phyloP scores from a whole-genome alignment of 2,797 vertebrate species.

The Amblyraja radiata region DNA sequence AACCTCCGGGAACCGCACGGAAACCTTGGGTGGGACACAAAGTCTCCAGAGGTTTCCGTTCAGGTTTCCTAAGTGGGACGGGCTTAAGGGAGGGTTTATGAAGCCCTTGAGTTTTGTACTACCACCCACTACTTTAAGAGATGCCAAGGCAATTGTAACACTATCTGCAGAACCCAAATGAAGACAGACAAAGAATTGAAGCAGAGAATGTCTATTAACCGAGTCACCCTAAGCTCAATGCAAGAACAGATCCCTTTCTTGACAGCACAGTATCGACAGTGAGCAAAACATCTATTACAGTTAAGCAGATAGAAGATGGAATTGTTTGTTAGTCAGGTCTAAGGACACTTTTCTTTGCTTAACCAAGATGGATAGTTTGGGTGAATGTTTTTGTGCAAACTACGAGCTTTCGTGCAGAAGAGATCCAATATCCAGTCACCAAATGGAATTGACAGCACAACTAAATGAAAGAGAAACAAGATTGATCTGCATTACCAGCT shows the following conservation, averaged over 20 bases:
- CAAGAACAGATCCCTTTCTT: background rate
- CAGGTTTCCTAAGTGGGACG: no score
- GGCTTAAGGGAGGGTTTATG: no score
- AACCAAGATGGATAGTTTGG: background rate
- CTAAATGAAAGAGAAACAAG: background rate
- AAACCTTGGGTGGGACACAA: no score
- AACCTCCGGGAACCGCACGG: no score
- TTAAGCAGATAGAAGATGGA: background rate
- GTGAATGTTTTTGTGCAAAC: background rate
- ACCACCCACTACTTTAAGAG: no score
- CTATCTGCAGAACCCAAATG: background rate
- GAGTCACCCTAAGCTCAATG: background rate
- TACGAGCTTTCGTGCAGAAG: background rate
- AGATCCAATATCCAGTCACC: background rate
- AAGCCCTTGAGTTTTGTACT: no score
- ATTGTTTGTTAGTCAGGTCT: background rate
- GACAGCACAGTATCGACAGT: background rate
- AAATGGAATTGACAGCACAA: background rate
- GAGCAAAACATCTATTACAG: background rate
- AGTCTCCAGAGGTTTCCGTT: no score
- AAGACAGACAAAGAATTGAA: background rate
- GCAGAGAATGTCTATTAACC: background rate
- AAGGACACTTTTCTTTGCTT: background rate
- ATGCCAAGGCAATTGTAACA: background rate
- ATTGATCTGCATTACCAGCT: conserved; percentile 45